These are phyloP conservation scores for Spondyliosoma cantharus DNA, from an alignment of 2,797 vertebrate species.

Conservation along the genomic window DNA sequence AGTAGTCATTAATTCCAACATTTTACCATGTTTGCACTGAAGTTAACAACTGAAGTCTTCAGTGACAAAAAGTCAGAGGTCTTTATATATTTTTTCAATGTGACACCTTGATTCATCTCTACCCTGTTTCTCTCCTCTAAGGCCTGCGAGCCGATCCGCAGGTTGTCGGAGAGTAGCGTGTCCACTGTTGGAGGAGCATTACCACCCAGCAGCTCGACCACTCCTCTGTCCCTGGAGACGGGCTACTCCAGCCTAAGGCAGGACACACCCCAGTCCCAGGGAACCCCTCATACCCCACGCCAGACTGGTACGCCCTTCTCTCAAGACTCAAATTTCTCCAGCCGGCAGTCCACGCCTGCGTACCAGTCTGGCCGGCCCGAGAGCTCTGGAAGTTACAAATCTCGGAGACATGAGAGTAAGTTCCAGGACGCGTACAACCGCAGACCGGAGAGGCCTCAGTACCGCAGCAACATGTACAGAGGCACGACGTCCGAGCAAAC, in stretches of 20 bases:
- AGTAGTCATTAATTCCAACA: background rate
- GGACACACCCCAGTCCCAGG: constrained; percentile 95
- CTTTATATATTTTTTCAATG: background rate
- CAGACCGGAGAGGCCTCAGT: constrained; percentile 92
- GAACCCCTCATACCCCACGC: constrained; percentile 93
- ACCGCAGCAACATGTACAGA: constrained; percentile 87
- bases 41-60: background rate
- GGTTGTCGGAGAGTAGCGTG: constrained; percentile 89
- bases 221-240: constrained; percentile 95
- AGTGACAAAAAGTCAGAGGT: background rate
- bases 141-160: constrained; percentile 91
- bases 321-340: constrained; percentile 96
- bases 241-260: constrained; percentile 96
- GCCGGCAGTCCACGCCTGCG: constrained; percentile 93
- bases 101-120: background rate
- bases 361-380: constrained; percentile 89
- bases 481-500: constrained; percentile 82
- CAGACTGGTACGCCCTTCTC: constrained; percentile 93
- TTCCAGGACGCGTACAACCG: constrained; percentile 98
- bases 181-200: constrained; percentile 84
- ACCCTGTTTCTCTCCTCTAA: constrained; percentile 61
- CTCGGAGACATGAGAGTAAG: constrained; percentile 92
- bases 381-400: constrained; percentile 88
- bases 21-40: background rate
- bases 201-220: constrained; percentile 91